These are phyloP conservation scores for Murina feae DNA, from an alignment of 2,113 vertebrate genomes.

Conservation along the genomic window DNA sequence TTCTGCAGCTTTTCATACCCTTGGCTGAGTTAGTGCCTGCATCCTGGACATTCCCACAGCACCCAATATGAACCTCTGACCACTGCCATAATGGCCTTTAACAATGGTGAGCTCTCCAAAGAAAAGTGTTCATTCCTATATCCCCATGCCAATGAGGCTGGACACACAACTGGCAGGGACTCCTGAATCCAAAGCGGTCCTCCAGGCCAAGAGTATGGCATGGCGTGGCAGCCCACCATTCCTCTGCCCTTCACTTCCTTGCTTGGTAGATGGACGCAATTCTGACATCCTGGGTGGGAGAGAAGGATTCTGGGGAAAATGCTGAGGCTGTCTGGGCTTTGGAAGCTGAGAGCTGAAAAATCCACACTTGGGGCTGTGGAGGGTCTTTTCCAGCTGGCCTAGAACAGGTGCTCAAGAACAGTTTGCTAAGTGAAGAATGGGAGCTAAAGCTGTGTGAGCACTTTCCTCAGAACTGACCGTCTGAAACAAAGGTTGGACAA, in stretches of 20 bases:
- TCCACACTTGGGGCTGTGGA: fast-evolving
- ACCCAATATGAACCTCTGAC: not conserved
- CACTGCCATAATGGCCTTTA: not conserved
- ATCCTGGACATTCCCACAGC: not conserved
- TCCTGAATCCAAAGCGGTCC: not conserved
- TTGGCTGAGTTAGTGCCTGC: not conserved
- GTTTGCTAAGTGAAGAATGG: not conserved
- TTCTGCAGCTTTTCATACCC: not conserved
- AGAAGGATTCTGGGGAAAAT: not conserved
- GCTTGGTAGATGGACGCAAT: not conserved
- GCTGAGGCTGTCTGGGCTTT: not conserved
- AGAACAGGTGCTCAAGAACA: not conserved
- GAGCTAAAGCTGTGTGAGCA: not conserved
- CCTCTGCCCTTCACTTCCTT: not conserved
- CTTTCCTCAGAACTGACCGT: not conserved
- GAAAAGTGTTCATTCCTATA: not conserved
- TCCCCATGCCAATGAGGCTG: not conserved
- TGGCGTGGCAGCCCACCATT: not conserved
- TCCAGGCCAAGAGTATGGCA: not conserved
- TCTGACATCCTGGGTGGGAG: not conserved
- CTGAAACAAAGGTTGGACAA: not conserved
- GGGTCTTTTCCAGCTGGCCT: not conserved
- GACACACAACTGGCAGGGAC: not conserved
- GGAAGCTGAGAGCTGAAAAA: not conserved
- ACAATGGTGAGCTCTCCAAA: not conserved